Evolutionary conservation across 1,140 invertebrate genomes (phyloP).

Genomic region (Platorchestia sp.): DNA sequence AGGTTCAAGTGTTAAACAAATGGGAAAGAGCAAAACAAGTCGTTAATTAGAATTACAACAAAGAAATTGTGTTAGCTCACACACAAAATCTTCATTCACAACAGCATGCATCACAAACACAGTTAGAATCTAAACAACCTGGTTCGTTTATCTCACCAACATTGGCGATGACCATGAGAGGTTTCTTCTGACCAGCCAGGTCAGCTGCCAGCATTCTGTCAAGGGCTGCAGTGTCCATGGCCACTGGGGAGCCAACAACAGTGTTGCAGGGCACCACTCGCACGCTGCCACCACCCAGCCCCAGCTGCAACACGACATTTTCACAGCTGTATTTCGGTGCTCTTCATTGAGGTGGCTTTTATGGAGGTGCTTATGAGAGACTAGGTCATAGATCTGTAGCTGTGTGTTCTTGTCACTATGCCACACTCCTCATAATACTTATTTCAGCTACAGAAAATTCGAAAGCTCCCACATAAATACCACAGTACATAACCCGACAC

Average conservation of each 20-base stretch:
- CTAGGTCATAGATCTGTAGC: no score
- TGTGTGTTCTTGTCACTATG: no score
- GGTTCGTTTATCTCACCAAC: slow-evolving; percentile 73
- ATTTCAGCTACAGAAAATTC: no score
- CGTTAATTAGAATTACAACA: neutral
- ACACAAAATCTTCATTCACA: neutral
- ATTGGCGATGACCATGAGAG: slow-evolving; percentile 86
- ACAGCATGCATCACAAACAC: neutral
- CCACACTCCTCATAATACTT: no score
- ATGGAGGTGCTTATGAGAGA: no score
- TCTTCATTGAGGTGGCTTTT: no score
- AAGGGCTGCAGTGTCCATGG: slow-evolving; percentile 84
- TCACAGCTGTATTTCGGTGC: neutral
- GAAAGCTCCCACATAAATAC: no score
- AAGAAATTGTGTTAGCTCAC: neutral
- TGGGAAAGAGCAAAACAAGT: neutral
- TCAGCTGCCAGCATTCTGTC: slow-evolving; percentile 87
- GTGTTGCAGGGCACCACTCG: slow-evolving; percentile 86
- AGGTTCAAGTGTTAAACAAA: no score
- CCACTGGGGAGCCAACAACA: slow-evolving; percentile 76
- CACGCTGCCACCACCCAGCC: slow-evolving; percentile 85
- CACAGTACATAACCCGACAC: no score
- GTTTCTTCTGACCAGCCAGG: slow-evolving; percentile 79
- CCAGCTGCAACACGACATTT: slow-evolving; percentile 73
- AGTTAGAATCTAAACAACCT: neutral